These are phyloP conservation scores for Spialia ferax DNA, from an alignment of 2,888 invertebrate species.

Conservation along the genomic window DNA sequence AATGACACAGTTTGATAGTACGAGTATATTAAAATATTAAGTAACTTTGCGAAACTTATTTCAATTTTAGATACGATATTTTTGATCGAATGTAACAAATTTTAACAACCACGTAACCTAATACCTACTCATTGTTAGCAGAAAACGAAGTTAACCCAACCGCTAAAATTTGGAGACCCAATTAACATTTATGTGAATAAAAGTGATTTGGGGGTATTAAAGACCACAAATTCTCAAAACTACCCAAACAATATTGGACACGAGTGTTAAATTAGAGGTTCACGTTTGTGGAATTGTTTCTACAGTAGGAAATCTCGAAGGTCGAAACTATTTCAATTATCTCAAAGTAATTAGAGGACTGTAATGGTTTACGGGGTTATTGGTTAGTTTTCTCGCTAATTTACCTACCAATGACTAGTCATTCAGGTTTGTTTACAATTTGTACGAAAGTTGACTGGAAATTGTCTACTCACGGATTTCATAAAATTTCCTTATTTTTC, in stretches of 20 bases:
- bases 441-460: not conserved
- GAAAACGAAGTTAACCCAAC: not conserved
- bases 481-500: too few species aligned
- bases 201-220: conserved; percentile 14
- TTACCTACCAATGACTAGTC: conserved; percentile 18
- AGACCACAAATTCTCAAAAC: conserved; percentile 15
- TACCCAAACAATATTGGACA: conserved; percentile 15
- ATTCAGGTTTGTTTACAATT: conserved; percentile 13
- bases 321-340: conserved; percentile 32
- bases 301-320: conserved; percentile 17
- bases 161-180: not conserved
- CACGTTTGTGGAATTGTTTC: conserved; percentile 14
- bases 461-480: too few species aligned
- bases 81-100: not conserved
- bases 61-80: not conserved
- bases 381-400: conserved; percentile 15
- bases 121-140: not conserved
- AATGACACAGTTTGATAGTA: too few species aligned
- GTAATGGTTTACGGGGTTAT: conserved; percentile 15
- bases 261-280: conserved; percentile 21
- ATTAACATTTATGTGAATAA: conserved; percentile 13
- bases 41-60: not conserved
- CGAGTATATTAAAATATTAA: too few species aligned
- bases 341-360: conserved; percentile 27
- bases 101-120: not conserved